phyloP scores from a whole-genome alignment of 1,140 invertebrate species.

The Dolichoris vasculosae region DNA sequence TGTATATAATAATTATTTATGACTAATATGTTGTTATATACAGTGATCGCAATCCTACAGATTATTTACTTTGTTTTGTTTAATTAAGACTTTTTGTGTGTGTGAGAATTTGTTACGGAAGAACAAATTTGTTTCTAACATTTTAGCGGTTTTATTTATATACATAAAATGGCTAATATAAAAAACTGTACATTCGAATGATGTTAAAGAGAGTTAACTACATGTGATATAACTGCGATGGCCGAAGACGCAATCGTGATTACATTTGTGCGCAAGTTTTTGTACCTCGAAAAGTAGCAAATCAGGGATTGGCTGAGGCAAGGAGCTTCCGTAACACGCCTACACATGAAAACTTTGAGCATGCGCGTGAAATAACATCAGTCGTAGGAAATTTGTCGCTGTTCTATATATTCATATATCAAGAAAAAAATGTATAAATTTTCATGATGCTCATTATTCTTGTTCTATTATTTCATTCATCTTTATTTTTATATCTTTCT shows the following conservation, averaged over 20 bases:
- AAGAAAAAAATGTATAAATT: neutral
- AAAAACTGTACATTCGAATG: neutral
- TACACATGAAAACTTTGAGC: conserved; percentile 54
- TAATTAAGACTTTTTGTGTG: no score
- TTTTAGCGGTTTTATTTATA: no score
- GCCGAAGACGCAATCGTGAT: neutral
- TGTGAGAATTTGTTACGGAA: no score
- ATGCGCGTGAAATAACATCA: conserved; percentile 53
- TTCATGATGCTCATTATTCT: neutral
- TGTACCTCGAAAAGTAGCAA: neutral
- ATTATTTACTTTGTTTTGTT: no score
- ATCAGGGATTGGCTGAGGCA: conserved; percentile 22
- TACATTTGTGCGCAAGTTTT: neutral
- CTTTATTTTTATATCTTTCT: no score
- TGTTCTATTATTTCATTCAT: neutral
- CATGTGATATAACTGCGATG: neutral
- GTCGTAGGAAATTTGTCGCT: neutral
- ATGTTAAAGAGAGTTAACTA: neutral
- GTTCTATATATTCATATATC: neutral
- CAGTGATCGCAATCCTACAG: no score
- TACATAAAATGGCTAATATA: no score
- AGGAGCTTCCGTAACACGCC: conserved; percentile 30
- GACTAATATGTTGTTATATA: no score
- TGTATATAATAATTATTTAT: no score
- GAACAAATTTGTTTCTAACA: no score